Conservation (phyloP, 1,140 invertebrate genomes). For the Parasteatoda tepidariorum region DNA sequence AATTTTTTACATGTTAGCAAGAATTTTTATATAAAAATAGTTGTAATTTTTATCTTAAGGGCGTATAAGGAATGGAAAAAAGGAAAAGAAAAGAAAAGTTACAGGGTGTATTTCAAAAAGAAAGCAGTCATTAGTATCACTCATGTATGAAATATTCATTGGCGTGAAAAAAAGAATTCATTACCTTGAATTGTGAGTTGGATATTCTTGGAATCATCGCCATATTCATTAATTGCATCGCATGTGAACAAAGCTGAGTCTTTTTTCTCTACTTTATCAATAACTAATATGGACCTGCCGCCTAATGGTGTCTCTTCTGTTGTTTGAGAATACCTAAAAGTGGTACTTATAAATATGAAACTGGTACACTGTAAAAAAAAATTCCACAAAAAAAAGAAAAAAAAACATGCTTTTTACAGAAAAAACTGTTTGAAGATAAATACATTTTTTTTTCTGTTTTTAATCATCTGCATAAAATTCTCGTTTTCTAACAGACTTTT, state of each 20-base stretch:
- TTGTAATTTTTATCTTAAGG: too few relatives aligned
- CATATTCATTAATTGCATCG: slow-evolving; percentile 92
- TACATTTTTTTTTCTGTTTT: too few relatives aligned
- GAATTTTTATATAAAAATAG: too few relatives aligned
- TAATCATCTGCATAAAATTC: too few relatives aligned
- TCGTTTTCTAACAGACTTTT: too few relatives aligned
- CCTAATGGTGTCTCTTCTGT: slow-evolving; percentile 37
- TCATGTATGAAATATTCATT: background rate
- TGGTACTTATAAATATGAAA: too few relatives aligned
- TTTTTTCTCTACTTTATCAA: slow-evolving; percentile 84
- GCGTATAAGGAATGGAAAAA: too few relatives aligned
- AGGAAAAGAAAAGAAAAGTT: background rate
- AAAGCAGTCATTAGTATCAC: background rate
- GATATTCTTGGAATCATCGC: slow-evolving; percentile 93
- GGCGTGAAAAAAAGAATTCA: background rate
- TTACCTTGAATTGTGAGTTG: slow-evolving; percentile 94
- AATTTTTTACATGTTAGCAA: too few relatives aligned
- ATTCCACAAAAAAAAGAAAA: too few relatives aligned
- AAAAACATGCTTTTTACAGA: too few relatives aligned
- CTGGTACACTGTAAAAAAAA: too few relatives aligned
- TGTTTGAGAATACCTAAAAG: slow-evolving; percentile 28
- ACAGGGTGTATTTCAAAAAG: background rate
- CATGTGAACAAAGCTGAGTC: slow-evolving; percentile 96
- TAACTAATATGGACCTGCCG: slow-evolving; percentile 72
- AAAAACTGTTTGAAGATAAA: too few relatives aligned